Evolutionary conservation across 2,797 vertebrate genomes (phyloP).

Genomic region (Spheniscus humboldti): DNA sequence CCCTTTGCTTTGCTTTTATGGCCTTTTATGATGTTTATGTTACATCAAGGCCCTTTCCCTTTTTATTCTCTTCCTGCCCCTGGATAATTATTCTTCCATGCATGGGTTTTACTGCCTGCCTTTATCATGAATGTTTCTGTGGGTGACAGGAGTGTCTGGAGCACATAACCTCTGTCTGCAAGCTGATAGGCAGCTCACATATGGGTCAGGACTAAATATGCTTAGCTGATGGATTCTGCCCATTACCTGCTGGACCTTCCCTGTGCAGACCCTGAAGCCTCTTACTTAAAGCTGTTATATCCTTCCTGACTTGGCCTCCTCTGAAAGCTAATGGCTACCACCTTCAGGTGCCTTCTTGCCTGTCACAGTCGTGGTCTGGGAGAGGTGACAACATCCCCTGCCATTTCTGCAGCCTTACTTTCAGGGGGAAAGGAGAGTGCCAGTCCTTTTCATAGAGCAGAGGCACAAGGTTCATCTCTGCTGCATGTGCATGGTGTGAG

Average conservation of each 20-base stretch:
- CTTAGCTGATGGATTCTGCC: background rate
- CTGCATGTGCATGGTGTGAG: background rate
- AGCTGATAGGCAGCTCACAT: background rate
- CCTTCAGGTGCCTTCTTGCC: background rate
- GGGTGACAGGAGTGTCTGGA: constrained; percentile 32
- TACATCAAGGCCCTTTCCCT: constrained; percentile 38
- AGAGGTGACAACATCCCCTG: background rate
- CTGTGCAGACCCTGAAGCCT: background rate
- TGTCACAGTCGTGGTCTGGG: background rate
- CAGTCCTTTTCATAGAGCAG: background rate
- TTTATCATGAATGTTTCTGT: constrained; percentile 25
- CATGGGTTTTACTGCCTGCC: constrained; percentile 25
- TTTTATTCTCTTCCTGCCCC: constrained; percentile 16
- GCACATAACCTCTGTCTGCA: background rate
- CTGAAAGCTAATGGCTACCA: background rate
- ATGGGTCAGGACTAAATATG: background rate
- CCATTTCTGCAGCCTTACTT: background rate
- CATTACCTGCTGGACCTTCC: background rate
- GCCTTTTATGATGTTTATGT: constrained; percentile 58
- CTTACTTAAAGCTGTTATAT: fast-evolving
- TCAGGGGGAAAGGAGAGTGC: background rate
- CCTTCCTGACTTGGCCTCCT: background rate
- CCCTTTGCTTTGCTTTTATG: constrained; percentile 47
- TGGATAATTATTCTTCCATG: constrained; percentile 20
- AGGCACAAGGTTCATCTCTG: background rate